These are phyloP conservation scores for Zingel zingel DNA, from an alignment of 2,113 vertebrate genomes.

Conservation along the genomic window DNA sequence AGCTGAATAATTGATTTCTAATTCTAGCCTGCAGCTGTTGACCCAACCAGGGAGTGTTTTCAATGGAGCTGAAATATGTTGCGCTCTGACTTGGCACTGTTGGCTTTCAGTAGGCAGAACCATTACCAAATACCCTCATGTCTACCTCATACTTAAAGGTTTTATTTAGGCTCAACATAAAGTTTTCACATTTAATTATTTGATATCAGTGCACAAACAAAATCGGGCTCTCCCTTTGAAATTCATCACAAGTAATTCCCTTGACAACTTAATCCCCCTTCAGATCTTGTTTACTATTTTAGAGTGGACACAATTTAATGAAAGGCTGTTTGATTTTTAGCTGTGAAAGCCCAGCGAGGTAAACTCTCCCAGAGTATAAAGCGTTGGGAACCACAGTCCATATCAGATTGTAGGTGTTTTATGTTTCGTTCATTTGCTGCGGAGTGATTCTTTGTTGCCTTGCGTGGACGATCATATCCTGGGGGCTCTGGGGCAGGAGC, in stretches of 20 bases:
- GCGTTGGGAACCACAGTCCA: constrained; percentile 61
- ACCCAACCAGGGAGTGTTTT: constrained; percentile 80
- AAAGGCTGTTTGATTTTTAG: constrained; percentile 50
- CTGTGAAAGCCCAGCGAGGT: constrained; percentile 46
- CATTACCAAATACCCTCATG: constrained; percentile 49
- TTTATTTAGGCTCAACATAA: constrained; percentile 42
- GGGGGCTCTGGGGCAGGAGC: constrained; percentile 73
- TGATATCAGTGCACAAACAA: constrained; percentile 16
- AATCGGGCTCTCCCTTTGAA: constrained; percentile 33
- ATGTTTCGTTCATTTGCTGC: constrained; percentile 77
- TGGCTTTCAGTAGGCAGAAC: constrained; percentile 58
- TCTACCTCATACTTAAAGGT: constrained; percentile 51
- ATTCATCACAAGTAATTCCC: constrained; percentile 50
- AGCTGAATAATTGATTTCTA: constrained; percentile 87
- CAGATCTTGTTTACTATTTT: constrained; percentile 57
- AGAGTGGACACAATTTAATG: constrained; percentile 45
- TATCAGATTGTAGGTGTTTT: constrained; percentile 80
- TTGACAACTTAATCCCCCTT: constrained; percentile 62
- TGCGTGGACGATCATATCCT: constrained; percentile 76
- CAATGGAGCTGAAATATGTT: constrained; percentile 82
- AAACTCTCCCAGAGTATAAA: constrained; percentile 60
- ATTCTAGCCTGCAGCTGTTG: constrained; percentile 85
- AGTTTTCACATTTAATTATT: constrained; percentile 51
- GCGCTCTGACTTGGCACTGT: constrained; percentile 74
- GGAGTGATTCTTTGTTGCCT: constrained; percentile 79